Percentiles rank a stretch among this genome's conserved stretches.
Conservation (phyloP, 2,113 vertebrate species). For the Antennarius striatus region DNA sequence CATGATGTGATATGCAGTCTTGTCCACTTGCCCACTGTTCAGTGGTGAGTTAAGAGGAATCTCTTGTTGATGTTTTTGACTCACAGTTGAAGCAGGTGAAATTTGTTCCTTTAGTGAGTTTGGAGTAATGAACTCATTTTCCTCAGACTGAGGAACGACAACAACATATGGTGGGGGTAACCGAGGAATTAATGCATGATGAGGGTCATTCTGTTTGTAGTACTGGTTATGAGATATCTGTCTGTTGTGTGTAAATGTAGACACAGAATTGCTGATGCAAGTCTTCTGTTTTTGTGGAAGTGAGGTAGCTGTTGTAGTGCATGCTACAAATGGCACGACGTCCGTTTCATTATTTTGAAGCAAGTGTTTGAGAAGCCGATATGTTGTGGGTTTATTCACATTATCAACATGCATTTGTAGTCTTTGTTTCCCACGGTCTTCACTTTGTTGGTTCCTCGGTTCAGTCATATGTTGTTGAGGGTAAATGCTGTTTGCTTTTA, state of each 20-base stretch:
- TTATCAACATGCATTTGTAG: not conserved
- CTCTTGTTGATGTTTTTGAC: constrained; percentile 4
- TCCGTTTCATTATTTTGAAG: not conserved
- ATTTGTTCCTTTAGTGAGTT: not conserved
- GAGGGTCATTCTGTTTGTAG: not conserved
- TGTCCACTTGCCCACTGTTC: too few relatives aligned
- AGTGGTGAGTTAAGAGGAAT: not conserved
- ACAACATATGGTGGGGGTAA: not conserved
- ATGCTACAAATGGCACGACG: too few relatives aligned
- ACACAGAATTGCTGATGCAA: not conserved
- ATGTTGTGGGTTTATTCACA: not conserved
- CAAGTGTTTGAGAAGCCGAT: rapidly evolving
- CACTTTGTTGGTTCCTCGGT: not conserved
- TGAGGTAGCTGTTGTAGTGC: not conserved
- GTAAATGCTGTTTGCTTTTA: not conserved
- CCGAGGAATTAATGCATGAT: not conserved
- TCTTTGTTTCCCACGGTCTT: not conserved
- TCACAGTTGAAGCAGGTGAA: not conserved
- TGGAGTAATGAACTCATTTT: not conserved
- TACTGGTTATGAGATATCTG: not conserved
- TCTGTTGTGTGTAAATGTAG: not conserved
- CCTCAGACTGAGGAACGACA: not conserved
- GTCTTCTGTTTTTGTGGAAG: not conserved
- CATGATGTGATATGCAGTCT: not conserved
- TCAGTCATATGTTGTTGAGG: not conserved